Evolutionary conservation across 2,797 vertebrate genomes (phyloP).

Genomic region (Oreonectes daqikongensis): DNA sequence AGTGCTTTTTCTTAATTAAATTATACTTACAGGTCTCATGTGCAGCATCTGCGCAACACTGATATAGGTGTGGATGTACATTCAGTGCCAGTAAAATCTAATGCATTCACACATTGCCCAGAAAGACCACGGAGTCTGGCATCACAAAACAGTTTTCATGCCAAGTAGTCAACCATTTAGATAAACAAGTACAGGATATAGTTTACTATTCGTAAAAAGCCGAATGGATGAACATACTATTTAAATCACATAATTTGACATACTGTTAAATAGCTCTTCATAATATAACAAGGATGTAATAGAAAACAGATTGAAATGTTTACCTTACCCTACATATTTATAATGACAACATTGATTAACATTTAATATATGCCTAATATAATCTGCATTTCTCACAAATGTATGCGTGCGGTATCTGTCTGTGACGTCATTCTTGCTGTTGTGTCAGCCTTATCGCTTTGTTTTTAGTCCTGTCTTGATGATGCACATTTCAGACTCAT

Average conservation of each 20-base stretch:
- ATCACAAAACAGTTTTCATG: constrained; percentile 1
- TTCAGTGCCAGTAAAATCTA: constrained; percentile 25
- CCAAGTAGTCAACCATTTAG: constrained; percentile 4
- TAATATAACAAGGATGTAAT: background rate
- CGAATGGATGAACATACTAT: background rate
- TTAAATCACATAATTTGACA: background rate
- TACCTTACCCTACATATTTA: background rate
- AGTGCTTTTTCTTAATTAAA: background rate
- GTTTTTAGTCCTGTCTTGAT: constrained; percentile 31
- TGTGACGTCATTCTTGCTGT: background rate
- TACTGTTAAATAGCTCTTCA: no score
- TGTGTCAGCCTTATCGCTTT: constrained; percentile 1
- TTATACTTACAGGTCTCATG: background rate
- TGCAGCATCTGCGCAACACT: background rate
- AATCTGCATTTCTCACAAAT: background rate
- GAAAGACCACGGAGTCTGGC: constrained; percentile 11
- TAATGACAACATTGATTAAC: background rate
- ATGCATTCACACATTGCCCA: constrained; percentile 8
- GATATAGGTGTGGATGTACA: constrained; percentile 26
- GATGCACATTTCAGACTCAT: constrained; percentile 31
- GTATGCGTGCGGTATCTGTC: background rate
- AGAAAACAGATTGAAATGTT: background rate
- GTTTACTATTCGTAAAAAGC: background rate
- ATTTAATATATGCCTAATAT: background rate
- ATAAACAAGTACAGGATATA: background rate